Conservation (phyloP, 2,797 vertebrate species). For the Phoebastria nigripes region DNA sequence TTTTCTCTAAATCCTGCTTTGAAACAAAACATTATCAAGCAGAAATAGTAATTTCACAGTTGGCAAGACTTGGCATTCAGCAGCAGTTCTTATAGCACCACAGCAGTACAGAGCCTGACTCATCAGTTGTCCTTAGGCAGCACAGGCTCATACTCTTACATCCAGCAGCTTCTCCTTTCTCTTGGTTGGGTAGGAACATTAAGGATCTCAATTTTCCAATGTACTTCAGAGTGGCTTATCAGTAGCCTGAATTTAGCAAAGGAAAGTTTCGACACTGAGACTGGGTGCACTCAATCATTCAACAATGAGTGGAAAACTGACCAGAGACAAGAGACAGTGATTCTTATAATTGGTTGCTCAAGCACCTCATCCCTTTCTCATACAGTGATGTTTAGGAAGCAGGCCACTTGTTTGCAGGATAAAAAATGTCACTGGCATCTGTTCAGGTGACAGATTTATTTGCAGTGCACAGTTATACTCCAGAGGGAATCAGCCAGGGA, state of each 20-base stretch:
- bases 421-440: not conserved
- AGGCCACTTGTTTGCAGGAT: not conserved
- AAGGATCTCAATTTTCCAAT: not conserved
- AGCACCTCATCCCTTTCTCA: not conserved
- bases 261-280: not conserved
- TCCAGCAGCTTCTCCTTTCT: constrained; percentile 7
- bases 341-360: not conserved
- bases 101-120: constrained; percentile 10
- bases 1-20: constrained; percentile 32
- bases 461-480: not conserved
- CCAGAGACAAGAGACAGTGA: not conserved
- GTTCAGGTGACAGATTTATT: not conserved
- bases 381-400: not conserved
- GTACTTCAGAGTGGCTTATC: not conserved
- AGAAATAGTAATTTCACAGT: constrained; percentile 70
- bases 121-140: not conserved
- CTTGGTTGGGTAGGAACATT: not conserved
- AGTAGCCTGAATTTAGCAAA: not conserved
- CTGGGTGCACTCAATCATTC: not conserved
- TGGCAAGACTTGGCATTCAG: constrained; percentile 43
- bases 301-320: not conserved
- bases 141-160: not conserved
- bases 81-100: not conserved
- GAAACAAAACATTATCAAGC: constrained; percentile 28
- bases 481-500: not conserved